A percentile compares a stretch with the other conserved stretches of the same genome.
These are phyloP conservation scores for Semotilus atromaculatus DNA, from an alignment of 2,797 vertebrate species.

Conservation along the genomic window DNA sequence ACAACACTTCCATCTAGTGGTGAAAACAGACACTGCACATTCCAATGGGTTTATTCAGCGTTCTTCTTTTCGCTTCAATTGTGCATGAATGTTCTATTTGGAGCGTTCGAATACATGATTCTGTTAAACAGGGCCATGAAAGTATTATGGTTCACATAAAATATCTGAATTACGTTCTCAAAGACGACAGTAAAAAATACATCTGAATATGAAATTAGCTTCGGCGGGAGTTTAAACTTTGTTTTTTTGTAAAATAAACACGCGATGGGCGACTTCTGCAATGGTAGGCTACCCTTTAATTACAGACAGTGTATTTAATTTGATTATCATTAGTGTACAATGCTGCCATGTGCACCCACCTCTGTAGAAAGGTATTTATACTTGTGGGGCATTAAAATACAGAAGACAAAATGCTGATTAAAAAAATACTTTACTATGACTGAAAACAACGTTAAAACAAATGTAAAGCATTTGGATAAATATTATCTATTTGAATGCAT, in stretches of 20 bases:
- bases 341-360: background rate
- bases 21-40: background rate
- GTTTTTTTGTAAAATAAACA: background rate
- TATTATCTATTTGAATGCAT: background rate
- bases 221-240: background rate
- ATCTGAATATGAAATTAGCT: background rate
- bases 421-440: background rate
- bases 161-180: background rate
- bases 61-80: background rate
- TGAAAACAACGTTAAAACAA: background rate
- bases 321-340: background rate
- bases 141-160: background rate
- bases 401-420: background rate
- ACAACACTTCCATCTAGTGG: slow-evolving; percentile 57
- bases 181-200: background rate
- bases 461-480: background rate
- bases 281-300: background rate
- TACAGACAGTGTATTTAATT: background rate
- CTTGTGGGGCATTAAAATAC: background rate
- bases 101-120: background rate
- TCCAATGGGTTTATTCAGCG: background rate
- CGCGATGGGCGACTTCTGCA: background rate
- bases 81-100: background rate
- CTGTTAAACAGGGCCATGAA: background rate
- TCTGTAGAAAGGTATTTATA: background rate